Percentiles rank a stretch among this genome's conserved stretches.
These are phyloP conservation scores for Fistularia tabacaria DNA, from an alignment of 2,797 vertebrate genomes.

Conservation along the genomic window DNA sequence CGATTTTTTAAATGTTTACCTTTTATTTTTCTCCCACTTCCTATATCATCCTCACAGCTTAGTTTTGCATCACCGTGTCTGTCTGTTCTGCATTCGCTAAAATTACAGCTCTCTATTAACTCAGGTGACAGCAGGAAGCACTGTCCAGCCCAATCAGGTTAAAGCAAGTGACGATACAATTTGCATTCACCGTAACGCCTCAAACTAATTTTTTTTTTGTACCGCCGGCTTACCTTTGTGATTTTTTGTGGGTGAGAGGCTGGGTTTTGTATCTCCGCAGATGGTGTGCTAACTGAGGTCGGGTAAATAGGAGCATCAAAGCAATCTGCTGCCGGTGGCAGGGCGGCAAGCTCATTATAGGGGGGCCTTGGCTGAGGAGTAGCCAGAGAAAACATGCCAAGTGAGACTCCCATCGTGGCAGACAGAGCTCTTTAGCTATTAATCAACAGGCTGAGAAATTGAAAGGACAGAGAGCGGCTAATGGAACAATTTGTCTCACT, in stretches of 20 bases:
- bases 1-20: too few relatives aligned
- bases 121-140: too few relatives aligned
- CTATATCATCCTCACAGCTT: too few relatives aligned
- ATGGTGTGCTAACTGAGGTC: slow-evolving; percentile 22
- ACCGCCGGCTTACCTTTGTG: slow-evolving; percentile 8
- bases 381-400: slow-evolving; percentile 35
- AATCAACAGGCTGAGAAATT: slow-evolving; percentile 60
- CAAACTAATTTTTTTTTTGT: too few relatives aligned
- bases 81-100: too few relatives aligned
- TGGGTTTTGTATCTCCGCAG: background rate
- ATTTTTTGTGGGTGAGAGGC: slow-evolving; percentile 18
- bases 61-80: too few relatives aligned
- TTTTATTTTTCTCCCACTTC: too few relatives aligned
- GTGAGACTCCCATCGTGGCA: slow-evolving; percentile 53
- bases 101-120: too few relatives aligned
- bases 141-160: too few relatives aligned
- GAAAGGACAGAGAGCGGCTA: slow-evolving; percentile 52
- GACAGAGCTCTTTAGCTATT: slow-evolving; percentile 59
- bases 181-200: too few relatives aligned
- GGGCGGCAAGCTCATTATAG: slow-evolving; percentile 39
- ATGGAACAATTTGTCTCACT: slow-evolving; percentile 62
- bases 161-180: too few relatives aligned
- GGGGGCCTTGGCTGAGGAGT: slow-evolving; percentile 32
- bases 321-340: slow-evolving; percentile 39
- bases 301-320: slow-evolving; percentile 54